phyloP scores from a whole-genome alignment of 2,113 vertebrate genomes.

The Marcusenius ussheri region DNA sequence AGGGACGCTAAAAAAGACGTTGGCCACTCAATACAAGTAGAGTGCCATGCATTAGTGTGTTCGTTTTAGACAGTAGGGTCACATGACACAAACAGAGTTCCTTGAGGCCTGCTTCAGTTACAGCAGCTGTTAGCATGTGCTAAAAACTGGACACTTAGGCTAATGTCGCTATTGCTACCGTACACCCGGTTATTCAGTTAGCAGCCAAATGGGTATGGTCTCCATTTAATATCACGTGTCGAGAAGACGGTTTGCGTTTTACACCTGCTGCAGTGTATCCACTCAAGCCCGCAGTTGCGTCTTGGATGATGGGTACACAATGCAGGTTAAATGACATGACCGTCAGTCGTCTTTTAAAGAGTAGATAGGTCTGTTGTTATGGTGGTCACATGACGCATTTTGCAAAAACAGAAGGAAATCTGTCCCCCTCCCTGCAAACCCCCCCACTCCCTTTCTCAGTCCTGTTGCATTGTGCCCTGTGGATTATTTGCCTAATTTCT shows the following conservation, averaged over 20 bases:
- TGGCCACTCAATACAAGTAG: background rate
- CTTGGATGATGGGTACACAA: background rate
- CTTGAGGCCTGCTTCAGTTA: background rate
- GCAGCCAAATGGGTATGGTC: background rate
- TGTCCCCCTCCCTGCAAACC: background rate
- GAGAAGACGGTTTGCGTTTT: background rate
- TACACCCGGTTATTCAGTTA: background rate
- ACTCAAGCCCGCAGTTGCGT: background rate
- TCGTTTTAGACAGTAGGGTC: background rate
- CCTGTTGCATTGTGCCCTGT: background rate
- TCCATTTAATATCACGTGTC: background rate
- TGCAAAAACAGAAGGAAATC: background rate
- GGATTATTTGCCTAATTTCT: background rate
- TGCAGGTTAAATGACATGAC: background rate
- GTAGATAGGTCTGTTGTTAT: background rate
- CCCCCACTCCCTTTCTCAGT: background rate
- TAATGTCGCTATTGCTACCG: background rate
- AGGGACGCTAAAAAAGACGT: background rate
- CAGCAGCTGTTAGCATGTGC: background rate
- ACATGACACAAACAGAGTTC: background rate
- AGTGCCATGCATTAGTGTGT: background rate
- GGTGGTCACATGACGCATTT: background rate
- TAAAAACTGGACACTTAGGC: background rate
- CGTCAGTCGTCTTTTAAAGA: background rate
- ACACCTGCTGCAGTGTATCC: background rate